phyloP scores from a whole-genome alignment of 2,888 invertebrate species.

The Cheiracanthium punctorium region DNA sequence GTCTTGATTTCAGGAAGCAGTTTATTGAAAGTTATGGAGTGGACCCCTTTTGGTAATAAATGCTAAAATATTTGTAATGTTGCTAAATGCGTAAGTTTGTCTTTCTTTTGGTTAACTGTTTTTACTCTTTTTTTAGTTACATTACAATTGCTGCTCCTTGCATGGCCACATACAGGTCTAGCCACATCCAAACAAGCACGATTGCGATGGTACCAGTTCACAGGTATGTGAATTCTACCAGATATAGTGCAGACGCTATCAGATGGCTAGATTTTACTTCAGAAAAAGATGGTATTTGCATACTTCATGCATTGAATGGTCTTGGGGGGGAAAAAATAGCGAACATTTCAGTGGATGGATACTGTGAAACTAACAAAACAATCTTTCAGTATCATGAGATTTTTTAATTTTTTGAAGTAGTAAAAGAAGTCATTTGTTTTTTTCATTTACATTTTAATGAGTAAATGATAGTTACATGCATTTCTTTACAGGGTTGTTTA shows the following conservation, averaged over 20 bases:
- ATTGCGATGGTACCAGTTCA: no score
- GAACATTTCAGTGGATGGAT: no score
- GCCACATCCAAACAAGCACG: neutral
- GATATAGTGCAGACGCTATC: neutral
- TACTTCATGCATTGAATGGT: no score
- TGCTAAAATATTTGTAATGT: neutral
- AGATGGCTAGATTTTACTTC: slow-evolving; percentile 20
- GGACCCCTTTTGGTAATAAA: slow-evolving; percentile 1
- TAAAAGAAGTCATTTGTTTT: no score
- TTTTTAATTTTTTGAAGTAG: no score
- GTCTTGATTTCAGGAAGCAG: neutral
- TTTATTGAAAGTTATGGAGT: neutral
- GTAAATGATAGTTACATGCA: no score
- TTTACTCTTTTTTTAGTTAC: slow-evolving; percentile 9
- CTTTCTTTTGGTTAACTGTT: no score
- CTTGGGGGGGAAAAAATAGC: neutral
- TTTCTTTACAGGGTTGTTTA: no score
- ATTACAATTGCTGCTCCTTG: slow-evolving; percentile 21
- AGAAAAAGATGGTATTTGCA: no score
- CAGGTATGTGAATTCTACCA: no score
- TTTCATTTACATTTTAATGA: no score
- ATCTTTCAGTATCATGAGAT: slow-evolving; percentile 5
- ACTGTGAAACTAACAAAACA: neutral
- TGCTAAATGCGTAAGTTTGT: no score
- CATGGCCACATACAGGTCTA: neutral